Percentiles rank a stretch among this genome's conserved stretches.
Conservation (phyloP, 2,888 invertebrate species). For the Lasioglossum lativentre region DNA sequence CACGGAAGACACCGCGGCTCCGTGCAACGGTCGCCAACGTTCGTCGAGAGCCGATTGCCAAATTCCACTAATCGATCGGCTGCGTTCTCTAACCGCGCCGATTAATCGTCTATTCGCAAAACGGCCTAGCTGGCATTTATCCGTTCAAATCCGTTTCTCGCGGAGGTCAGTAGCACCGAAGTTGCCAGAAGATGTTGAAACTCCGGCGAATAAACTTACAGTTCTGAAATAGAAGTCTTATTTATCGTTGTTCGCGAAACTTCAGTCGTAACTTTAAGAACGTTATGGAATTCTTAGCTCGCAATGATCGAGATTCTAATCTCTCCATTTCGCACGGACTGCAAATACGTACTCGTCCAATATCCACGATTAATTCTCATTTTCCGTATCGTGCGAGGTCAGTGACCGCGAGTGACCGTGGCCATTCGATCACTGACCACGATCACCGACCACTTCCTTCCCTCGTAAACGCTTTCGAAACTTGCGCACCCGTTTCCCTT, state of each 20-base stretch:
- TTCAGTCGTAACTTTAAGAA: not conserved
- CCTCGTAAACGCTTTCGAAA: not conserved
- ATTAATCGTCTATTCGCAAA: not conserved
- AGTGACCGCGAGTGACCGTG: not conserved
- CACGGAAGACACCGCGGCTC: slow-evolving; percentile 17
- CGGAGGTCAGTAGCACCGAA: not conserved
- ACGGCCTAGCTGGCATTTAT: not conserved
- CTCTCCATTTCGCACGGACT: not conserved
- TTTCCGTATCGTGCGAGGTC: not conserved
- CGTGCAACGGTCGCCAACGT: not conserved
- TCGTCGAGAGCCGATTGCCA: not conserved
- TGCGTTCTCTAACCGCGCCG: not conserved
- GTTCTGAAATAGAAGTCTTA: not conserved
- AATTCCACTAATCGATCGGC: slow-evolving; percentile 15
- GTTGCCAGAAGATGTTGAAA: not conserved
- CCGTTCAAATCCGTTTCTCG: not conserved
- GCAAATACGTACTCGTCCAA: not conserved
- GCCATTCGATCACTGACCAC: not conserved
- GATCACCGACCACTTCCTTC: not conserved
- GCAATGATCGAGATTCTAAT: not conserved
- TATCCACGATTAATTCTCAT: not conserved
- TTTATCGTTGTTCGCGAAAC: not conserved
- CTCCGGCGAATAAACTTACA: not conserved
- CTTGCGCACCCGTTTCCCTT: not conserved
- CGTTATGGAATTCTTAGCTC: not conserved